phyloP scores from a whole-genome alignment of 2,888 invertebrate genomes.

The Ennomos erosarius region DNA sequence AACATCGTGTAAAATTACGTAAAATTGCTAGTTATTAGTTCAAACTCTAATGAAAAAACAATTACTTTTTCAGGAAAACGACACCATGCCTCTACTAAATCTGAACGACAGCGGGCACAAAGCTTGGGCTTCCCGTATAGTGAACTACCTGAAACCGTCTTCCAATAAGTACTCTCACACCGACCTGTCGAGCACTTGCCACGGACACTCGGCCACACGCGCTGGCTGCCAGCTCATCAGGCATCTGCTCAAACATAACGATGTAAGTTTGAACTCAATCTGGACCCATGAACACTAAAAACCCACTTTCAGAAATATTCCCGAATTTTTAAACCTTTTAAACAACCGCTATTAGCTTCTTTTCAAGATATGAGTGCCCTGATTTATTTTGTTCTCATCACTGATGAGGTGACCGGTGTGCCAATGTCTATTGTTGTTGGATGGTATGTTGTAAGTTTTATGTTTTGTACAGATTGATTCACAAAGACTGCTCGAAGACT shows the following conservation, averaged over 20 bases:
- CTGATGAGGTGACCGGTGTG: too few species aligned
- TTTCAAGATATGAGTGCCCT: too few species aligned
- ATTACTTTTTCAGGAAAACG: slow-evolving; percentile 62
- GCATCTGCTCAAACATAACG: slow-evolving; percentile 88
- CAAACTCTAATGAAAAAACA: too few species aligned
- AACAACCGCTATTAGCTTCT: too few species aligned
- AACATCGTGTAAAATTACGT: too few species aligned
- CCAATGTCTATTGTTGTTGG: too few species aligned
- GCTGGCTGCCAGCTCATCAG: slow-evolving; percentile 91
- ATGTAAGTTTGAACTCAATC: slow-evolving; percentile 69
- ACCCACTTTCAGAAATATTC: too few species aligned
- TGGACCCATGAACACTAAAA: too few species aligned
- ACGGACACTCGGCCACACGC: slow-evolving; percentile 87
- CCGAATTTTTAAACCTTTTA: too few species aligned
- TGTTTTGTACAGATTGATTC: slow-evolving; percentile 85
- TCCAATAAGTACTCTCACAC: slow-evolving; percentile 94
- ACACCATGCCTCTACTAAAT: slow-evolving; percentile 62
- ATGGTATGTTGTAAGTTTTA: too few species aligned
- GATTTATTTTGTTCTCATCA: too few species aligned
- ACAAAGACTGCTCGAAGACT: slow-evolving; percentile 89
- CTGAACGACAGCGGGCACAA: slow-evolving; percentile 75
- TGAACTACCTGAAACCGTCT: slow-evolving; percentile 94
- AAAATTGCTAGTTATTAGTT: too few species aligned
- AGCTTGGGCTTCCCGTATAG: slow-evolving; percentile 87
- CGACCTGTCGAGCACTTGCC: slow-evolving; percentile 86